Conservation (phyloP, 1,140 invertebrate genomes). For the Hyposmocoma kahamanoa region DNA sequence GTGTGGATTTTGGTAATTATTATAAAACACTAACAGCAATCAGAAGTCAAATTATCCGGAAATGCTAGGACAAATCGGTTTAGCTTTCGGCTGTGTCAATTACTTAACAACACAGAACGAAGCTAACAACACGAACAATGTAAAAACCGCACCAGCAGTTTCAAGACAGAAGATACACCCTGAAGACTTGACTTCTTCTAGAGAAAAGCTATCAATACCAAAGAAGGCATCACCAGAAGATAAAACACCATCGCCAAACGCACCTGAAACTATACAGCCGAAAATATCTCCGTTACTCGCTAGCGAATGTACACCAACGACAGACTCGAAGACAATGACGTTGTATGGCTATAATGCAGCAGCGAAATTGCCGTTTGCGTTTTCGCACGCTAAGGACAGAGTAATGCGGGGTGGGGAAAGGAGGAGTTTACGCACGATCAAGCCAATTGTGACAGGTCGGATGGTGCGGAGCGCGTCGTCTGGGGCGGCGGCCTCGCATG, state of each 20-base stretch:
- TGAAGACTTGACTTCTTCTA: constrained; percentile 39
- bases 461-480: constrained; percentile 64
- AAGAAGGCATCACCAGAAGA: constrained; percentile 53
- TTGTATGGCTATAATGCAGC: constrained; percentile 68
- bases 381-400: constrained; percentile 46
- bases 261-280: constrained; percentile 39
- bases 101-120: constrained; percentile 53
- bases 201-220: constrained; percentile 47
- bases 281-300: constrained; percentile 60
- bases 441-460: constrained; percentile 43
- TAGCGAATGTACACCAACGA: constrained; percentile 43
- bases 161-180: constrained; percentile 59
- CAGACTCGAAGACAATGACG: constrained; percentile 46
- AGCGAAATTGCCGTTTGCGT: constrained; percentile 65
- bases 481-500: constrained; percentile 46
- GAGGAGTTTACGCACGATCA: constrained; percentile 25
- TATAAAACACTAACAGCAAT: constrained; percentile 45
- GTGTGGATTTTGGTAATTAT: constrained; percentile 36
- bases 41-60: constrained; percentile 72
- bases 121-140: constrained; percentile 17
- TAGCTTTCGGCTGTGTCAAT: constrained; percentile 71
- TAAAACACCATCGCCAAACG: constrained; percentile 46
- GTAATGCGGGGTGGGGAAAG: constrained; percentile 17
- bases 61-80: constrained; percentile 70
- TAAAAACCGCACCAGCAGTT: constrained; percentile 25